Conservation (phyloP, 2,797 vertebrate species). For the Acropternis orthonyx region DNA sequence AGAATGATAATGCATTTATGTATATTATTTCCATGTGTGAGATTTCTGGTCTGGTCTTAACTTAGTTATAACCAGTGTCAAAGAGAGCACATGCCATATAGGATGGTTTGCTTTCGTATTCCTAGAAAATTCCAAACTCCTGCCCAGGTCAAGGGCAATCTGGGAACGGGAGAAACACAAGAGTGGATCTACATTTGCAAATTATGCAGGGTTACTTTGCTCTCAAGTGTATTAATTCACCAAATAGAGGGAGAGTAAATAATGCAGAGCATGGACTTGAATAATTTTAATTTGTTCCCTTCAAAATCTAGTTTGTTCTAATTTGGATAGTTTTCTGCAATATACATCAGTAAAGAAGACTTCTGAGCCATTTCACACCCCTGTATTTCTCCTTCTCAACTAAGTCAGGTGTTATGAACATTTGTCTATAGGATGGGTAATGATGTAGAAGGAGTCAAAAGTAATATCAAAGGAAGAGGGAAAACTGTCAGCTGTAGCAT, state of each 20-base stretch:
- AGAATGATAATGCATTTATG: not conserved
- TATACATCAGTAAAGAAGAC: not conserved
- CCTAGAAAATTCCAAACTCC: not conserved
- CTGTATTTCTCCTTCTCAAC: not conserved
- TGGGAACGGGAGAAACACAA: not conserved
- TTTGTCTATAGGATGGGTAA: not conserved
- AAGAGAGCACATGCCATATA: not conserved
- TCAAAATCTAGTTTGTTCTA: not conserved
- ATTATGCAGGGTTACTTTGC: not conserved
- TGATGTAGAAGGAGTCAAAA: slow-evolving; percentile 31
- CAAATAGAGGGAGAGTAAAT: not conserved
- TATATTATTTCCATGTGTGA: not conserved
- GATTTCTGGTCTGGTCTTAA: not conserved
- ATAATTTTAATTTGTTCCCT: not conserved
- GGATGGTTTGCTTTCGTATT: not conserved
- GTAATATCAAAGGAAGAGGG: not conserved
- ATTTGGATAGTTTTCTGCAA: not conserved
- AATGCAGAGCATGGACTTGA: not conserved
- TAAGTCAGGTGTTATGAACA: not conserved
- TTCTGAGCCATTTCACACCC: not conserved
- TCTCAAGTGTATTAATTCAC: not conserved
- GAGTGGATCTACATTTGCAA: not conserved
- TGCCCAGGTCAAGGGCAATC: not conserved
- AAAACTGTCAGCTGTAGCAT: not conserved
- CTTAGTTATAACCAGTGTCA: not conserved